Percentiles rank a stretch among this genome's conserved stretches.
Evolutionary conservation across 2,113 vertebrate species (phyloP).

Genomic region (Chloebia gouldiae): DNA sequence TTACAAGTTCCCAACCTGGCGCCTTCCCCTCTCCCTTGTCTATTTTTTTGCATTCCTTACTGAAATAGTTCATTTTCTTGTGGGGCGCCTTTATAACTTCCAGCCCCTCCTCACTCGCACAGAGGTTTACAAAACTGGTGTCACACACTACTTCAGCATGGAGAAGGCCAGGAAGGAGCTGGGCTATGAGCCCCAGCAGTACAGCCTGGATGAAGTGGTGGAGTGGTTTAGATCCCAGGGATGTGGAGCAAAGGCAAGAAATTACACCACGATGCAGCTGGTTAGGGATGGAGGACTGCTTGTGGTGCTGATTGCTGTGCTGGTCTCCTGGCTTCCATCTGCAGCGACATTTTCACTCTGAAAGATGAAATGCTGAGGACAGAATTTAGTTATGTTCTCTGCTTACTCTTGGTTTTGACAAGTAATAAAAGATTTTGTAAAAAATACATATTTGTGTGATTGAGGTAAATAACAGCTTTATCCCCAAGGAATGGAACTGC

Average conservation of each 20-base stretch:
- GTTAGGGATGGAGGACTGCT: constrained; percentile 70
- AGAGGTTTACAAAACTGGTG: constrained; percentile 92
- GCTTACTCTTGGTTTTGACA: background rate
- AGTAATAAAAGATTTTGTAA: background rate
- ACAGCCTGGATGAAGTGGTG: constrained; percentile 83
- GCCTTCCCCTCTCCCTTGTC: constrained; percentile 83
- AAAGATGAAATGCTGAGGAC: background rate
- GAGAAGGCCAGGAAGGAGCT: constrained; percentile 87
- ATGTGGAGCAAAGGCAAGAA: constrained; percentile 66
- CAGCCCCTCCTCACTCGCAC: constrained; percentile 92
- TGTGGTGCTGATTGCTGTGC: constrained; percentile 59
- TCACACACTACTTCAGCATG: constrained; percentile 93
- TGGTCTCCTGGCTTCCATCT: constrained; percentile 76
- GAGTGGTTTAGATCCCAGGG: constrained; percentile 86
- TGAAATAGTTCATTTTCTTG: constrained; percentile 80
- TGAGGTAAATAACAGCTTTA: background rate
- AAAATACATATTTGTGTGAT: background rate
- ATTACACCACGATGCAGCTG: background rate
- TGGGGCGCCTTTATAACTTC: constrained; percentile 86
- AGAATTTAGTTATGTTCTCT: background rate
- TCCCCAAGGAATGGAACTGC: background rate
- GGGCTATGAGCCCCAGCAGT: constrained; percentile 78
- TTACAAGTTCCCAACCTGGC: constrained; percentile 83
- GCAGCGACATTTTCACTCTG: constrained; percentile 21
- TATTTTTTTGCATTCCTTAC: constrained; percentile 89